Conservation (phyloP, 2,888 invertebrate genomes). For the Morpho deidamia region DNA sequence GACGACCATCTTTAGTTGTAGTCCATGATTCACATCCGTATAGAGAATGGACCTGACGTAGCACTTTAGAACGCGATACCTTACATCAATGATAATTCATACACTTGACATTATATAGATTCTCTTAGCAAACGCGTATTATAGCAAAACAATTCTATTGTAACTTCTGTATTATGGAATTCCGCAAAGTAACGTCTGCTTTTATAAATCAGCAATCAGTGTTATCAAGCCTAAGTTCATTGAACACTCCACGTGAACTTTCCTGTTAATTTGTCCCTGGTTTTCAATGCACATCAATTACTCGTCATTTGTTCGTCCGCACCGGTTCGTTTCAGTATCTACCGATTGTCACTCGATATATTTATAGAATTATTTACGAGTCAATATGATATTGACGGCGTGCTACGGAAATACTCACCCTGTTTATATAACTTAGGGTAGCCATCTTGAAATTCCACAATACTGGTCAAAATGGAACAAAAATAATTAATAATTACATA, state of each 20-base stretch:
- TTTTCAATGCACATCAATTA: constrained; percentile 48
- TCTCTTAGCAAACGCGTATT: no score
- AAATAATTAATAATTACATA: no score
- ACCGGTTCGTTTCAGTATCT: constrained; percentile 18
- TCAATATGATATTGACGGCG: constrained; percentile 7
- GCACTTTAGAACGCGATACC: no score
- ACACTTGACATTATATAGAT: no score
- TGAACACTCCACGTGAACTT: neutral
- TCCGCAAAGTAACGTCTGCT: no score
- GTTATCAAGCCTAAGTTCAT: neutral
- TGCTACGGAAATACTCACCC: constrained; percentile 1
- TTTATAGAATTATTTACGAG: constrained; percentile 29
- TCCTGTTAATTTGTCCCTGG: constrained; percentile 29
- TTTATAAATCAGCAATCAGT: neutral
- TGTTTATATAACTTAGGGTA: neutral
- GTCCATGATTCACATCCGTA: no score
- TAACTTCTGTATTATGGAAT: no score
- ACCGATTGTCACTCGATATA: constrained; percentile 35
- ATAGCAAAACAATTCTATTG: no score
- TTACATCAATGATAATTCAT: no score
- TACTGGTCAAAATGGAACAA: no score
- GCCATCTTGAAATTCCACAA: neutral
- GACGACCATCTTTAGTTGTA: no score
- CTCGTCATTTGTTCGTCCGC: constrained; percentile 27
- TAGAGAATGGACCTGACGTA: no score